Evolutionary conservation across 1,140 invertebrate genomes (phyloP).

Genomic region (Micrasema minimum): DNA sequence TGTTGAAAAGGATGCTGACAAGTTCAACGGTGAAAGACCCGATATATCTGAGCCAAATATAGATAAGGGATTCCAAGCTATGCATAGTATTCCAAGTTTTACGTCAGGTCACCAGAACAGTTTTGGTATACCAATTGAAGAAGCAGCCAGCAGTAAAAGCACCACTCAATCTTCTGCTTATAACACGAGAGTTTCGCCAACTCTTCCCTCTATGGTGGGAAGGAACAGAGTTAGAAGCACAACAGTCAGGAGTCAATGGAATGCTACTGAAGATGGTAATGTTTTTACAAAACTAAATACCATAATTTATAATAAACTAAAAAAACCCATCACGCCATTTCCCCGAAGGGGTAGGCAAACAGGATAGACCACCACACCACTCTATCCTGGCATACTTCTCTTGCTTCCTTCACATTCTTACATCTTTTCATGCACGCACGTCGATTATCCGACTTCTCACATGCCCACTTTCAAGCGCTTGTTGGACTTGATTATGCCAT

Average conservation of each 20-base stretch:
- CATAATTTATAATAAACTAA: too few relatives aligned
- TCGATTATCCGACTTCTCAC: too few relatives aligned
- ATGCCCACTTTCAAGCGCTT: too few relatives aligned
- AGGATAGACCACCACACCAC: too few relatives aligned
- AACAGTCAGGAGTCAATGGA: slow-evolving; percentile 51
- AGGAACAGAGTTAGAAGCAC: slow-evolving; percentile 50
- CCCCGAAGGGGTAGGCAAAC: too few relatives aligned
- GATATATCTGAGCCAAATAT: slow-evolving; percentile 16
- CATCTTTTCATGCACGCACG: too few relatives aligned
- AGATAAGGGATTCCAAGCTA: slow-evolving; percentile 18
- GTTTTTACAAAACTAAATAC: too few relatives aligned
- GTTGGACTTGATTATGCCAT: too few relatives aligned
- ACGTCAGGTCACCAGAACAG: slow-evolving; percentile 71
- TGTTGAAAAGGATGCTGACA: slow-evolving; percentile 33
- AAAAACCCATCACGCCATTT: too few relatives aligned
- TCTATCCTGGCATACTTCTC: too few relatives aligned
- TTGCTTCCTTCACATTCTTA: too few relatives aligned
- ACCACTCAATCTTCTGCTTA: slow-evolving; percentile 65
- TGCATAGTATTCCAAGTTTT: slow-evolving; percentile 55
- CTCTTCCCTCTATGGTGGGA: slow-evolving; percentile 64
- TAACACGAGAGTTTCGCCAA: slow-evolving; percentile 69
- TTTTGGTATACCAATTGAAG: slow-evolving; percentile 70
- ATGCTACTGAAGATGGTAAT: slow-evolving; percentile 55
- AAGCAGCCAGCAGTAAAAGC: slow-evolving; percentile 66
- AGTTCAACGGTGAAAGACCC: background rate